phyloP scores from a whole-genome alignment of 2,797 vertebrate genomes.

The Pelochelys cantorii region DNA sequence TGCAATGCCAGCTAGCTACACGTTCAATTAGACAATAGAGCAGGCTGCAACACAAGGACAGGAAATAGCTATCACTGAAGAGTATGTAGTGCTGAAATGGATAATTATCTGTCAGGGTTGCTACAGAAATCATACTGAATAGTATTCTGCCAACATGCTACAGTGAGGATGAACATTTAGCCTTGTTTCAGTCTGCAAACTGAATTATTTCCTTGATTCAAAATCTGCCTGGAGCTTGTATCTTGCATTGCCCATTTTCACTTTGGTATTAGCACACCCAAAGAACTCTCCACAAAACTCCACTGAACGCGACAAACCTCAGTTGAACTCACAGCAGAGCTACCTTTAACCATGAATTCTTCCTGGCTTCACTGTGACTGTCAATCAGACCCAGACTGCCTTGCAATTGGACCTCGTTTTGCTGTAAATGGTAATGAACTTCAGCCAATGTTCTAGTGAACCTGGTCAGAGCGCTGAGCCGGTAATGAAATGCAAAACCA shows the following conservation, averaged over 20 bases:
- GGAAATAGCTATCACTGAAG: background rate
- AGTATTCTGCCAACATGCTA: background rate
- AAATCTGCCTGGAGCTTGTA: background rate
- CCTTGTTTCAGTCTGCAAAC: background rate
- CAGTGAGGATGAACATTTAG: background rate
- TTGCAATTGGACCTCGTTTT: background rate
- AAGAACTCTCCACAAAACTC: background rate
- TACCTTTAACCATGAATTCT: background rate
- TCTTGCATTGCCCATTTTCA: accelerated
- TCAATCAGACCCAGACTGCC: background rate
- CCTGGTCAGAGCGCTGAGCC: background rate
- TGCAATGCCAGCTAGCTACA: background rate
- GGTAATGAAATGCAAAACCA: accelerated
- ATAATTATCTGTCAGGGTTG: background rate
- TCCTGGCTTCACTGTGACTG: background rate
- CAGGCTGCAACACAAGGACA: background rate
- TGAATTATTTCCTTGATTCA: accelerated
- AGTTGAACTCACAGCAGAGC: background rate
- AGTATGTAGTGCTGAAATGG: background rate
- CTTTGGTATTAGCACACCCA: accelerated
- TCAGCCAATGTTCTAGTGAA: background rate
- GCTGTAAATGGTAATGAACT: background rate
- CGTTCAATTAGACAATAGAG: background rate
- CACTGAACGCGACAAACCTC: background rate
- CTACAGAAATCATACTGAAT: background rate